These are phyloP conservation scores for Noctuana brunneofusca DNA, from an alignment of 2,888 invertebrate genomes.

Conservation along the genomic window DNA sequence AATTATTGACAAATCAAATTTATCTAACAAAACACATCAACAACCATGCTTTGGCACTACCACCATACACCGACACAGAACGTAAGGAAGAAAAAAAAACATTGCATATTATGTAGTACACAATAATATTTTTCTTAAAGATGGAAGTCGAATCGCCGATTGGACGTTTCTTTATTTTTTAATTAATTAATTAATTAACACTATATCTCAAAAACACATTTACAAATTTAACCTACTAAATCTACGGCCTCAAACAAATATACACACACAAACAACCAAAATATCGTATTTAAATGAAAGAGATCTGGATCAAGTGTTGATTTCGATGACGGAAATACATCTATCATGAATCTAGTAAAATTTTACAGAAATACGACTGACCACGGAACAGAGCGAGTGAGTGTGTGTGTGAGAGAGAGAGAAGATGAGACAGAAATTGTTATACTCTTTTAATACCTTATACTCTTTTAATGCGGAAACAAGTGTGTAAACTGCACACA, in stretches of 20 bases:
- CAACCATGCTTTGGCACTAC: slow-evolving; percentile 67
- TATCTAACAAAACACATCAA: slow-evolving; percentile 35
- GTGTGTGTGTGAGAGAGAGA: too few relatives aligned
- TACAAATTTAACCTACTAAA: slow-evolving; percentile 77
- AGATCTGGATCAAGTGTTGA: slow-evolving; percentile 54
- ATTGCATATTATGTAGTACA: slow-evolving; percentile 31
- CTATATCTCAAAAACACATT: slow-evolving; percentile 48
- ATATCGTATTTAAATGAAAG: slow-evolving; percentile 49
- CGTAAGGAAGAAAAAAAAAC: slow-evolving; percentile 42
- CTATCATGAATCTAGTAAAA: too few relatives aligned
- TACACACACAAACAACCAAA: slow-evolving; percentile 72
- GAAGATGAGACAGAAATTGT: too few relatives aligned
- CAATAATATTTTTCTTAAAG: slow-evolving; percentile 15
- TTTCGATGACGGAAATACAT: slow-evolving; percentile 3
- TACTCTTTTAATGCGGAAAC: too few relatives aligned
- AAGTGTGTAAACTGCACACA: too few relatives aligned
- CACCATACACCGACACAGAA: slow-evolving; percentile 47
- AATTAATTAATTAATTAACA: slow-evolving; percentile 4
- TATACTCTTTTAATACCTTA: too few relatives aligned
- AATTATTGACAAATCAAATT: slow-evolving; percentile 23
- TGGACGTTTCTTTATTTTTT: slow-evolving; percentile 9
- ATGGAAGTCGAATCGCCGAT: slow-evolving; percentile 24
- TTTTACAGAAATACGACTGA: too few relatives aligned
- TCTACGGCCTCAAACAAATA: slow-evolving; percentile 72
- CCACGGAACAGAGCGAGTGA: too few relatives aligned